These are phyloP conservation scores for Ameiurus melas DNA, from an alignment of 2,113 vertebrate species.

Conservation along the genomic window DNA sequence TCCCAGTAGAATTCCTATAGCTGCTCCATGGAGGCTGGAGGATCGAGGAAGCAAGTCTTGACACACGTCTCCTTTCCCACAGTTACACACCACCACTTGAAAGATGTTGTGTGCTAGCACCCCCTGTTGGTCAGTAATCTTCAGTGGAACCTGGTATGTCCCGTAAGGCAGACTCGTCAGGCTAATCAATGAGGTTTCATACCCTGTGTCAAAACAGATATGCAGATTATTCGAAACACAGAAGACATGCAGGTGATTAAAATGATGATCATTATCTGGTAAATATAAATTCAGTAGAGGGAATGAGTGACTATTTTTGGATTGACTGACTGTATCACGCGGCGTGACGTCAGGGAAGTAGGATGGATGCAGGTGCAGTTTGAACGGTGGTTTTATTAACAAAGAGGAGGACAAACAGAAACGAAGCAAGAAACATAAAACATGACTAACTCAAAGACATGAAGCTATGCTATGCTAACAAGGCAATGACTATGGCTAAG, in stretches of 20 bases:
- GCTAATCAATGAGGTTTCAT: slow-evolving; percentile 66
- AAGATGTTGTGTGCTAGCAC: slow-evolving; percentile 49
- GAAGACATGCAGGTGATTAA: not conserved
- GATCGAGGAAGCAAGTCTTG: rapidly evolving
- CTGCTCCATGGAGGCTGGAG: slow-evolving; percentile 49
- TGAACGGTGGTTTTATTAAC: no score
- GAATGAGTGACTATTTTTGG: no score
- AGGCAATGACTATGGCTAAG: no score
- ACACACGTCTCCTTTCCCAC: slow-evolving; percentile 56
- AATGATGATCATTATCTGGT: not conserved
- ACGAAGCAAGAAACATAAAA: no score
- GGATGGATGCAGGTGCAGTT: no score
- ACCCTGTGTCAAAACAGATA: slow-evolving; percentile 40
- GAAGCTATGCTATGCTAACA: no score
- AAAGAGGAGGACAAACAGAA: no score
- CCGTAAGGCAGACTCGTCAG: slow-evolving; percentile 63
- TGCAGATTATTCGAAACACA: not conserved
- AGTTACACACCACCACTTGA: slow-evolving; percentile 70
- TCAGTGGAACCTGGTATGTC: slow-evolving; percentile 70
- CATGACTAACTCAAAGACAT: no score
- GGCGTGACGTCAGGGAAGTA: no score
- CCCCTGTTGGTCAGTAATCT: slow-evolving; percentile 74
- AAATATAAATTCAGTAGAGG: no score
- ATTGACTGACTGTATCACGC: no score
- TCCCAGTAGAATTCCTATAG: slow-evolving; percentile 60